Evolutionary conservation across 2,113 vertebrate genomes (phyloP).

Genomic region (Cebus imitator): DNA sequence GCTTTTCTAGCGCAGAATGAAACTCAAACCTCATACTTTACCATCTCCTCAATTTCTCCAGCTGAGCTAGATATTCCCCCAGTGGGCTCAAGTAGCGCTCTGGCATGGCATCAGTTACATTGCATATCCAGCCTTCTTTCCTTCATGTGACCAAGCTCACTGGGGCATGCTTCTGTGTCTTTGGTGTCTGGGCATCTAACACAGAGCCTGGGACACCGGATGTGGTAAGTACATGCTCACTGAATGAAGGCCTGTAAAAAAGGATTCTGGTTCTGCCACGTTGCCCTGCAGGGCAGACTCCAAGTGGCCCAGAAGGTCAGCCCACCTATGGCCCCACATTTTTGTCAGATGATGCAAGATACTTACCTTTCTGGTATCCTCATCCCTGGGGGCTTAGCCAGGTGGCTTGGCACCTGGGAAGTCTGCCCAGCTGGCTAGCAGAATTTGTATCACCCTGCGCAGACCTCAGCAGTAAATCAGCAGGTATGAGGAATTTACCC

Average conservation of each 20-base stretch:
- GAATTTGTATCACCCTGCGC: conserved; percentile 2
- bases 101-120: accelerated
- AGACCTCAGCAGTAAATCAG: conserved; percentile 67
- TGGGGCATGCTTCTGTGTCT: background rate
- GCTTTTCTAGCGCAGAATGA: background rate
- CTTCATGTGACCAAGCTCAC: background rate
- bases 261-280: background rate
- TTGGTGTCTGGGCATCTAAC: background rate
- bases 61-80: background rate
- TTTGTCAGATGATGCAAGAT: background rate
- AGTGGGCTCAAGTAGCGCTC: background rate
- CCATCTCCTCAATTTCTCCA: background rate
- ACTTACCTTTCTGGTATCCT: background rate
- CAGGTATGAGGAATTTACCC: conserved; percentile 63
- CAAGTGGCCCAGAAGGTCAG: background rate
- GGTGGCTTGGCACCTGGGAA: background rate
- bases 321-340: background rate
- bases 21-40: background rate
- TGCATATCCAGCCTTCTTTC: background rate
- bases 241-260: background rate
- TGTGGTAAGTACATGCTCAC: background rate
- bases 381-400: background rate
- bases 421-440: background rate
- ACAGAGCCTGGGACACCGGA: background rate
- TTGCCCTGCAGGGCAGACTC: background rate